phyloP scores from a whole-genome alignment of 2,888 invertebrate genomes.

The Sesia bembeciformis region DNA sequence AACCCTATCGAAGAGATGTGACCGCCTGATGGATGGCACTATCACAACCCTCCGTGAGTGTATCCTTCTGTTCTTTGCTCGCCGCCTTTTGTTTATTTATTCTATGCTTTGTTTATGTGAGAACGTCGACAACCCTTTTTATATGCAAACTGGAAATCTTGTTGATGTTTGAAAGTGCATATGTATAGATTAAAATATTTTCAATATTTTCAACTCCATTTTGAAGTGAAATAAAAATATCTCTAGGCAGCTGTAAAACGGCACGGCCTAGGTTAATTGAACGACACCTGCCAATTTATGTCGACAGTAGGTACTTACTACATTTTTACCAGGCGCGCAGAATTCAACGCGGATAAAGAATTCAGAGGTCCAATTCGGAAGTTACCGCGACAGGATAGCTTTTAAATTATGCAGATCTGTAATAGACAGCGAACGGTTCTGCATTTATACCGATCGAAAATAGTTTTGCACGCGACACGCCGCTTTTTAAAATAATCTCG shows the following conservation, averaged over 20 bases:
- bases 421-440: conserved; percentile 49
- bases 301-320: conserved; percentile 16
- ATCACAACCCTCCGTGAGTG: conserved; percentile 53
- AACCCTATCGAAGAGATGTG: conserved; percentile 72
- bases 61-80: conserved; percentile 52
- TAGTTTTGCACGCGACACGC: conserved; percentile 32
- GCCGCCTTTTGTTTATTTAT: conserved; percentile 60
- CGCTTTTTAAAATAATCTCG: conserved; percentile 5
- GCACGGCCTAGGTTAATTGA: conserved; percentile 30
- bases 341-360: conserved; percentile 49
- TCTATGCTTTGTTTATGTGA: conserved; percentile 65
- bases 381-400: conserved; percentile 47
- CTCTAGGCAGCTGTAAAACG: conserved; percentile 13
- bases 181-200: neutral
- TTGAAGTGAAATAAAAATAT: conserved; percentile 9
- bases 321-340: conserved; percentile 37
- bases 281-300: conserved; percentile 59
- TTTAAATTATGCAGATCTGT: conserved; percentile 66
- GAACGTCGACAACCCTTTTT: conserved; percentile 20
- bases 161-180: neutral
- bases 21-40: conserved; percentile 69
- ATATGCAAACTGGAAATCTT: neutral
- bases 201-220: neutral
- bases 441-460: conserved; percentile 34
- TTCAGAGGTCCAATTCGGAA: conserved; percentile 49